These are phyloP conservation scores for Bombus superbus DNA, from an alignment of 1,140 invertebrate genomes.

Conservation along the genomic window DNA sequence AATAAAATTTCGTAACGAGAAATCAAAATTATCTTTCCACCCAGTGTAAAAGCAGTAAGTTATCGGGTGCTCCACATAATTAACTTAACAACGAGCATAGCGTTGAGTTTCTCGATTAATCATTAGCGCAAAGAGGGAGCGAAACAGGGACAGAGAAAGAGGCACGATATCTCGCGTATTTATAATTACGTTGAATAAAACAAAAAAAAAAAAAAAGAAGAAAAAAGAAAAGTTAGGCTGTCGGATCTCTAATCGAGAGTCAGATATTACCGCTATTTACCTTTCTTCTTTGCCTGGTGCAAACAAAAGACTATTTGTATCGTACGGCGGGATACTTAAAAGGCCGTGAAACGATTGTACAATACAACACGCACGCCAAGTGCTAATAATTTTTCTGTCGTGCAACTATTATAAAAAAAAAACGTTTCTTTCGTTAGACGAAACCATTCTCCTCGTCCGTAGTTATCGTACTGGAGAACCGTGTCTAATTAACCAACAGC, in stretches of 20 bases:
- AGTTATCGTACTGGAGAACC: slow-evolving; percentile 5
- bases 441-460: neutral
- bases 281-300: slow-evolving; percentile 51
- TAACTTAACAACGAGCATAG: slow-evolving; percentile 49
- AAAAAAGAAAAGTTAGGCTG: neutral
- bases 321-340: slow-evolving; percentile 23
- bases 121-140: slow-evolving; percentile 1
- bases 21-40: slow-evolving; percentile 34
- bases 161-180: slow-evolving; percentile 26
- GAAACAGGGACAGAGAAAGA: neutral
- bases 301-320: slow-evolving; percentile 60
- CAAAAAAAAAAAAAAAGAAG: neutral
- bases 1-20: slow-evolving; percentile 41
- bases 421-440: neutral
- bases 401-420: neutral
- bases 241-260: slow-evolving; percentile 42
- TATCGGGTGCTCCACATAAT: slow-evolving; percentile 53
- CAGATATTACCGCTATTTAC: slow-evolving; percentile 50
- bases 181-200: slow-evolving; percentile 45
- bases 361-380: neutral
- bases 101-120: slow-evolving; percentile 39
- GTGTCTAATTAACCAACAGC: slow-evolving; percentile 21
- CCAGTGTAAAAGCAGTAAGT: slow-evolving; percentile 30
- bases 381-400: slow-evolving; percentile 36
- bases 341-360: neutral